A percentile compares a stretch with the other conserved stretches of the same genome.
These are phyloP conservation scores for Pomatorhinus ruficollis DNA, from an alignment of 2,113 vertebrate genomes.

Conservation along the genomic window DNA sequence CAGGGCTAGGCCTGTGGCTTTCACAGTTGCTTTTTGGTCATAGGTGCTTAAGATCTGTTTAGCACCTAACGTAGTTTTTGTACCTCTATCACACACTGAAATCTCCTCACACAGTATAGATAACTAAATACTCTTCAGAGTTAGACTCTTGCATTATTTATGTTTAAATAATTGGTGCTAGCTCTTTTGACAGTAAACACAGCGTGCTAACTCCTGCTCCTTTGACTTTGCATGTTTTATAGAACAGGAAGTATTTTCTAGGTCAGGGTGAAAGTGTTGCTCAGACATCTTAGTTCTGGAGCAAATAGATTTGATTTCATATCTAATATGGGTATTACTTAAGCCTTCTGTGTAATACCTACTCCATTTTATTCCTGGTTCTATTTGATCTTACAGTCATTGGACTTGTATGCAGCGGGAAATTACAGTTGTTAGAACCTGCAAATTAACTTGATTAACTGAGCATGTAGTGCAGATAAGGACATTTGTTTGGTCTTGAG, in stretches of 20 bases:
- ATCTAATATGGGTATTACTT: not conserved
- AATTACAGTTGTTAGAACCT: not conserved
- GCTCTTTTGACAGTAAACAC: not conserved
- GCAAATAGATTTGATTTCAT: not conserved
- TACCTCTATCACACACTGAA: rapidly evolving
- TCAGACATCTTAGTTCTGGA: not conserved
- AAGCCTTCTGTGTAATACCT: not conserved
- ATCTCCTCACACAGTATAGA: not conserved
- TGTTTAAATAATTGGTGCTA: not conserved
- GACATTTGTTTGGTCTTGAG: not conserved
- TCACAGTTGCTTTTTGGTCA: not conserved
- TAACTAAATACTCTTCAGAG: not conserved
- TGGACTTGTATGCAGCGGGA: not conserved
- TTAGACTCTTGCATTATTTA: not conserved
- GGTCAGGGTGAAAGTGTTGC: not conserved
- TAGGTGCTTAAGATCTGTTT: not conserved
- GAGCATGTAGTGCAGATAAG: not conserved
- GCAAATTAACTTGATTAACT: not conserved
- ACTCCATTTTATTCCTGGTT: not conserved
- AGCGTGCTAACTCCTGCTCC: not conserved
- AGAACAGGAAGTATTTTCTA: not conserved
- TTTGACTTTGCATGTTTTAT: not conserved
- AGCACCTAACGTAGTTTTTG: not conserved
- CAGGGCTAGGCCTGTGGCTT: not conserved
- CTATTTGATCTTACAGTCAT: not conserved